Evolutionary conservation across 2,888 invertebrate genomes (phyloP), one percentile per base, ranked within the genome.

Genomic region (Oscheius sp.): DNA sequence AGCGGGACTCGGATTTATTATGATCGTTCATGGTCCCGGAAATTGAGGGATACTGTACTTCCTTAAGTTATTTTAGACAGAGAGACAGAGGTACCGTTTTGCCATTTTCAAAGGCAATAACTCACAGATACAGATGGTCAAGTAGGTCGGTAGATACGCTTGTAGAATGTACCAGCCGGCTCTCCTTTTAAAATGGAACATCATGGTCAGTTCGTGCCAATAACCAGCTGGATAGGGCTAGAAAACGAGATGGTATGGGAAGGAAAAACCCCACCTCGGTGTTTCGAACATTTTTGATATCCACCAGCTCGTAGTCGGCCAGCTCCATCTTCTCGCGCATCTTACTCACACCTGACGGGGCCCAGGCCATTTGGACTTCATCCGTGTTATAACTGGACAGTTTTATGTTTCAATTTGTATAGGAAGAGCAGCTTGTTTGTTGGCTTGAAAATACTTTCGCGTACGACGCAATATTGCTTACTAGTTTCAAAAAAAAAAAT

Each of bases 91-190:
- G 21, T 21, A 21, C 21, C 21, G 21, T 21, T 21, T 21, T 21
- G 21, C 21, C 21, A 21, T 21, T 21, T 11, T 35, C 21, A 55
- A 55, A 2, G 32, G 2, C 2, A 55, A 68, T 51, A 71, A 82
- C 87, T 81, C 70, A 88, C 88, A 88, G 35, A 88, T 88, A 74
- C 85, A 86, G 74, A 89, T 89, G 37, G 88, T 89, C 33, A 89
- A 80, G 80, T 88, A 89, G 10, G 89, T 89, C 11, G 88, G 88
- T 4, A 86, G 75, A 79, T 89, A 89, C n/a, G 89, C 89, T 62
- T 88, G 87, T 13, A 88, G 77, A 72, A 88, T 88, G 74, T 87
- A 88, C 88, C 88, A 89, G 51, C 89, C 89, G 21, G 87, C 88
- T 9, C 88, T 50, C 42, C 89, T 75, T 76, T 86, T 85, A 76